Conservation (phyloP, 1,140 invertebrate species). For the Druon quercuslanigerum region DNA sequence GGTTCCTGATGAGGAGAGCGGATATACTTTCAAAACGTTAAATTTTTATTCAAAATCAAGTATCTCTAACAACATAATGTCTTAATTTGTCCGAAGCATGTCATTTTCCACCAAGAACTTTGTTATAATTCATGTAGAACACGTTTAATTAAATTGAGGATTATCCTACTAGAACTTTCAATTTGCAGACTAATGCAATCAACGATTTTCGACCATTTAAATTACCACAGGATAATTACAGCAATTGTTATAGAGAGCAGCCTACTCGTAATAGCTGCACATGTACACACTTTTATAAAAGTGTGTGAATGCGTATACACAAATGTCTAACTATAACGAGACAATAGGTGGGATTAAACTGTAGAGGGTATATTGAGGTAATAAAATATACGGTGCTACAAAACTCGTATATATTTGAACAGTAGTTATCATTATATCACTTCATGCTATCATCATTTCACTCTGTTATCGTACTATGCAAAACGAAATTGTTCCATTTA, state of each 20-base stretch:
- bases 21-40: too few species aligned
- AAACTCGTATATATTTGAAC: not conserved
- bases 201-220: slow-evolving; percentile 27
- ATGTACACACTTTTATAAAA: slow-evolving; percentile 4
- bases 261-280: slow-evolving; percentile 20
- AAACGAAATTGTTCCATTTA: too few species aligned
- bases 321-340: not conserved
- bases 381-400: not conserved
- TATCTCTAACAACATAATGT: too few species aligned
- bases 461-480: not conserved
- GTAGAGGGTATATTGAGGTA: not conserved
- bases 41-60: too few species aligned
- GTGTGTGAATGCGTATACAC: not conserved
- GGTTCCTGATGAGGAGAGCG: too few species aligned
- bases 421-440: not conserved
- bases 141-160: not conserved
- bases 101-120: too few species aligned
- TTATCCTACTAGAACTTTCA: slow-evolving; percentile 8
- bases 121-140: not conserved
- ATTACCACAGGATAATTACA: slow-evolving; percentile 19
- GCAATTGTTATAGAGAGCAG: slow-evolving; percentile 12
- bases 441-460: not conserved
- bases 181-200: slow-evolving; percentile 22
- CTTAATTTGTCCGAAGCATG: too few species aligned
- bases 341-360: not conserved